These are phyloP conservation scores for Entomobrya proxima DNA, from an alignment of 2,888 invertebrate genomes.

Conservation along the genomic window DNA sequence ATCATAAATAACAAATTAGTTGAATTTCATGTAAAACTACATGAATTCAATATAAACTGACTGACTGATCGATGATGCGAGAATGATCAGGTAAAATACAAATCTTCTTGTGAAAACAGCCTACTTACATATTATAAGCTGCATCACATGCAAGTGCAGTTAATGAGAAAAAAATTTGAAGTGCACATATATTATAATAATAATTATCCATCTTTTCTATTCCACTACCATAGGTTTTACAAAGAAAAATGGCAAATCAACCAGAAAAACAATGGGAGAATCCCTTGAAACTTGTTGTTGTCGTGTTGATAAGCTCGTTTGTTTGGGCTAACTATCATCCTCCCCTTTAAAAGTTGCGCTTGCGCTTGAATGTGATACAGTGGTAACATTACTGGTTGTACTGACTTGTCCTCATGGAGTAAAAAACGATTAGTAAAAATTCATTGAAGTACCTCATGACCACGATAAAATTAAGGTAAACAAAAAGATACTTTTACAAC, in stretches of 20 bases:
- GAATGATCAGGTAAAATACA: not conserved
- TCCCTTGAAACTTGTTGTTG: conserved; percentile 31
- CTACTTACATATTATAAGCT: conserved; percentile 2
- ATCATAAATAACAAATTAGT: conserved; percentile 64
- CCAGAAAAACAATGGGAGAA: conserved; percentile 2
- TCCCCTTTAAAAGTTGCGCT: conserved; percentile 19
- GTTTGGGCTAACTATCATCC: conserved; percentile 1
- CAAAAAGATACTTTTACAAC: conserved; percentile 34
- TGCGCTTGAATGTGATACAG: not conserved
- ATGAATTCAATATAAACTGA: conserved; percentile 29
- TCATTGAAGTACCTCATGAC: conserved; percentile 32
- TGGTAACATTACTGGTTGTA: conserved; percentile 2
- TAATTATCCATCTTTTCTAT: not conserved
- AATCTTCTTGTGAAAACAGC: not conserved
- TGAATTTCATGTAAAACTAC: conserved; percentile 59
- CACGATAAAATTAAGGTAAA: conserved; percentile 35
- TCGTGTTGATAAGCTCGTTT: conserved; percentile 41
- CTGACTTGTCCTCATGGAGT: conserved; percentile 48
- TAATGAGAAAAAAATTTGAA: not conserved
- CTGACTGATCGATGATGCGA: conserved; percentile 8
- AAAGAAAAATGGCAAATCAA: not conserved
- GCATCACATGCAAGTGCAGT: too few relatives aligned
- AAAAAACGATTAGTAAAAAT: not conserved
- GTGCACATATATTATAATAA: conserved; percentile 24
- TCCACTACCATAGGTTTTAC: not conserved